phyloP scores from a whole-genome alignment of 2,888 invertebrate species.

The Atherix ibis region DNA sequence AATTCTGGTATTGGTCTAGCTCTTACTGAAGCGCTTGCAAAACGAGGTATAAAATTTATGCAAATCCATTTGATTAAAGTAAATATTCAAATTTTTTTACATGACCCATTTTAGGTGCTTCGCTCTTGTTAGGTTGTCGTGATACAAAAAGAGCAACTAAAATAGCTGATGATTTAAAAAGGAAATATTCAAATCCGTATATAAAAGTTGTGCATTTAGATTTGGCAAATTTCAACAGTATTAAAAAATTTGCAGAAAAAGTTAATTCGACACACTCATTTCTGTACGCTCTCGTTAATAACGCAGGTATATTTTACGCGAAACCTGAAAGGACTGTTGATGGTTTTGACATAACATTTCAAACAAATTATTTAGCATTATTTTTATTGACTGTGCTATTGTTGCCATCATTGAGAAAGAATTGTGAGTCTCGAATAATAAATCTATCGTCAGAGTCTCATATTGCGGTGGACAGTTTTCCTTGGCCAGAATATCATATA shows the following conservation, averaged over 20 bases:
- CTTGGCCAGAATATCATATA: conserved; percentile 10
- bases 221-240: conserved; percentile 27
- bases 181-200: conserved; percentile 14
- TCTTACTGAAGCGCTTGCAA: conserved; percentile 36
- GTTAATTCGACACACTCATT: conserved; percentile 21
- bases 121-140: conserved; percentile 39
- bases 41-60: conserved; percentile 25
- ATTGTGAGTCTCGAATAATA: conserved; percentile 30
- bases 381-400: conserved; percentile 35
- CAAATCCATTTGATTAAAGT: background rate
- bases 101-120: conserved; percentile 25
- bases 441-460: conserved; percentile 35
- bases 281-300: conserved; percentile 35
- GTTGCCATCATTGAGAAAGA: conserved; percentile 28
- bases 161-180: conserved; percentile 31
- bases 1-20: conserved; percentile 43
- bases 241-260: conserved; percentile 24
- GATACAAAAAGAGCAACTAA: conserved; percentile 31
- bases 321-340: conserved; percentile 35
- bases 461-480: conserved; percentile 7
- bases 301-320: conserved; percentile 38
- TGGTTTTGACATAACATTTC: conserved; percentile 37
- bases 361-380: conserved; percentile 38
- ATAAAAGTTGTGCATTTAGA: conserved; percentile 27
- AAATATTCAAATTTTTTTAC: no score